Evolutionary conservation across 2,888 invertebrate genomes (phyloP).

Genomic region (Agrypnus murinus): DNA sequence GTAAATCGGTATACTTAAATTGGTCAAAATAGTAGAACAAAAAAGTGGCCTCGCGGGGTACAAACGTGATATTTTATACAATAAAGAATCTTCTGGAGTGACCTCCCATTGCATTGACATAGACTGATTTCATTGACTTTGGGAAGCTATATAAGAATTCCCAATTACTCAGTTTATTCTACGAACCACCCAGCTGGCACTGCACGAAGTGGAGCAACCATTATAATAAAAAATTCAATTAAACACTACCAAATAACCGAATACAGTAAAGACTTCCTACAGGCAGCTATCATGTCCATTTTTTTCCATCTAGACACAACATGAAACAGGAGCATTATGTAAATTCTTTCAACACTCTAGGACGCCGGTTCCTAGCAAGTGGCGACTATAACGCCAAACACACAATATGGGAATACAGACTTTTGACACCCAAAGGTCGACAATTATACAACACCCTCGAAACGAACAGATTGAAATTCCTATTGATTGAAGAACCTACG

Average conservation of each 20-base stretch:
- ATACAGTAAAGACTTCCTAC: background rate
- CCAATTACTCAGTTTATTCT: constrained; percentile 5
- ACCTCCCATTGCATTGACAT: no score
- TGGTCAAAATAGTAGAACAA: no score
- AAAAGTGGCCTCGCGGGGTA: no score
- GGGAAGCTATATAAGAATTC: background rate
- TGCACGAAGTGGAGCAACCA: background rate
- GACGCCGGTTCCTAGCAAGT: background rate
- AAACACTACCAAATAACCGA: no score
- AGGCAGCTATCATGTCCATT: background rate
- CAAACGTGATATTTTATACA: no score
- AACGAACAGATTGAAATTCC: constrained; percentile 12
- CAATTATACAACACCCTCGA: no score
- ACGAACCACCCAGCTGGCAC: background rate
- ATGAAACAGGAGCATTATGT: background rate
- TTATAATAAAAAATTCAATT: background rate
- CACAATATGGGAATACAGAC: constrained; percentile 37
- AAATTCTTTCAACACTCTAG: background rate
- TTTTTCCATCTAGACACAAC: background rate
- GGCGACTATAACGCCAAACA: no score
- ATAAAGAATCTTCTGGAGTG: no score
- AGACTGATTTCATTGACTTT: no score
- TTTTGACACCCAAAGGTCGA: constrained; percentile 22
- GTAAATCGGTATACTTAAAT: no score
- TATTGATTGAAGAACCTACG: constrained; percentile 53